Evolutionary conservation across 2,113 vertebrate species (phyloP).

Genomic region (Thomomys bottae): DNA sequence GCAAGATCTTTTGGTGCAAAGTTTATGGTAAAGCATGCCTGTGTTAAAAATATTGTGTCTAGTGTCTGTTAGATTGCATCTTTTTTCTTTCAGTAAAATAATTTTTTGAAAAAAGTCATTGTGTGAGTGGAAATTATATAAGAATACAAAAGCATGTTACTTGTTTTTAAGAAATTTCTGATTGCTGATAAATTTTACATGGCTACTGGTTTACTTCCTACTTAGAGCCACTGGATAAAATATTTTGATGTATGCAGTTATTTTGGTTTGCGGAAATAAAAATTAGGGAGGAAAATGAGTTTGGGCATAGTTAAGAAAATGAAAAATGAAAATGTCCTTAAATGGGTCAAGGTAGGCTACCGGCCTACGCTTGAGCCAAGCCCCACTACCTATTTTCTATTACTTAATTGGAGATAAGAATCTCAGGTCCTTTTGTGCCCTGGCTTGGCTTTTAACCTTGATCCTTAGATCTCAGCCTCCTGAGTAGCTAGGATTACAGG

Average conservation of each 20-base stretch:
- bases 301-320: not conserved
- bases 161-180: slow-evolving; percentile 37
- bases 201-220: not conserved
- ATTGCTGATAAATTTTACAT: not conserved
- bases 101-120: not conserved
- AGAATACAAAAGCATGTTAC: not conserved
- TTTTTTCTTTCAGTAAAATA: slow-evolving; percentile 38
- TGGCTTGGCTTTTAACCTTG: too few species aligned
- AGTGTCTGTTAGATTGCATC: not conserved
- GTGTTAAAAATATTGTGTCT: slow-evolving; percentile 14
- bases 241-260: not conserved
- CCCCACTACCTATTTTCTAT: too few species aligned
- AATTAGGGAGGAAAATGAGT: slow-evolving; percentile 28
- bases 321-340: slow-evolving; percentile 16
- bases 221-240: not conserved
- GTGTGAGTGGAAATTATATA: not conserved
- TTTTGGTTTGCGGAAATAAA: not conserved
- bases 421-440: too few species aligned
- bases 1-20: slow-evolving; percentile 12
- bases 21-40: not conserved
- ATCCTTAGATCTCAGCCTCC: too few species aligned
- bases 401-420: too few species aligned
- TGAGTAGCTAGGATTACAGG: too few species aligned
- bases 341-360: slow-evolving; percentile 13
- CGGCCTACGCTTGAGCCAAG: too few species aligned